Evolutionary conservation across 2,888 invertebrate species (phyloP), one percentile per base, ranked within the genome.

Genomic region (Nebria salina): DNA sequence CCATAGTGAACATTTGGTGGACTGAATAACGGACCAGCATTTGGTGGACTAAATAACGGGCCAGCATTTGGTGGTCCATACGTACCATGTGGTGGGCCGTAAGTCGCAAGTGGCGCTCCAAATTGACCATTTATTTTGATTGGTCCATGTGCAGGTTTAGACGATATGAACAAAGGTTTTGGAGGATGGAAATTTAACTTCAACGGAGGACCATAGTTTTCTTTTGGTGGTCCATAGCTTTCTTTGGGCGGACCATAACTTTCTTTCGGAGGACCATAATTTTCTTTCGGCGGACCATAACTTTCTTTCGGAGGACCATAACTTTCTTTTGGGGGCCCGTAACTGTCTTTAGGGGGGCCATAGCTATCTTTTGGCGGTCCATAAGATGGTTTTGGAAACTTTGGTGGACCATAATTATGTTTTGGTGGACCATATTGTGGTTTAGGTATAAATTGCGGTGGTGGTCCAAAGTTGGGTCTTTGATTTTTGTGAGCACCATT

Each of bases 131-230:
- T 82, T 54, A 83, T 15, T 79, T 82, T 75, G 70, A 80, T 82
- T 54, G 90, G 90, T 0, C 90, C 90, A 83, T 90, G 90, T 7
- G 87, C 85, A 0, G 88, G 88, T 84, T 90, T 90, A 1, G 90
- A 89, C 1, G 88, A 85, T 9, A 87, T 87, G 78, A 86, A 88
- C n/a, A 82, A 84, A 26, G 83, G 84, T 75, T 87, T 87, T 1
- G 87, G 87, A 34, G 86, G 87, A 1, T 86, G 86, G 68, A 75
- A 80, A 64, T 90, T 90, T 20, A 87, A 85, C 7, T 88, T 89
- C 4, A 70, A 70, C 9, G 85, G 86, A 11, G 54, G 54, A 11
- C 54, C 54, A 54, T 54, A 54, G 7, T 13, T 54, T 66, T 85
- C 85, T 75, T 87, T 86, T 74, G 85, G 86, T 54, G 54, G 54